Base-by-base conservation (phyloP, 2,797 vertebrate genomes). In the Halcyon smyrnensis region DNA sequence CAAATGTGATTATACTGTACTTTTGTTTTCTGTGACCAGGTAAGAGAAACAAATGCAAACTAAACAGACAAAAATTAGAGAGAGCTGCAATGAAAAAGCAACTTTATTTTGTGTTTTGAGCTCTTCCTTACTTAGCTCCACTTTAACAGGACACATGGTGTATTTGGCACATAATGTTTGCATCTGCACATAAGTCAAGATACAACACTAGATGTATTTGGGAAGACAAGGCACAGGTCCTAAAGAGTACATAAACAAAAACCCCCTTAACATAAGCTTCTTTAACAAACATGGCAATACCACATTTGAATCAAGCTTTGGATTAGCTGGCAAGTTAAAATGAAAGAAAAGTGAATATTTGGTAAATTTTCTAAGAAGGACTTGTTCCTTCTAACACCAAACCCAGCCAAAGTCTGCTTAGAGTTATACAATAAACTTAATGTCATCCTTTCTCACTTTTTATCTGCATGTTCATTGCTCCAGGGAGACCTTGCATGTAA, bases 391-490 rank as follows among this genome's bases (percentile, higher is more conserved):
- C 67, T 89, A 45, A 60, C 16, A 41, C 24, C 6, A 4, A 84
- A 39, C 27, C 43, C 4, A 2, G 43, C 34, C 25, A 37, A 82
- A 87, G 32, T 75, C 70, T 90, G 16, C 20, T 68, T 80, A 46
- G 36, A 53, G 23, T 83, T 85, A 75, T 27, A 14, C 68, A 81
- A 84, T 81, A 50, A 94, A 83, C 34, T 56, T 60, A 67, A 28
- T 15, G 41, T 68, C 70, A 87, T 32, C 48, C 17, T 87, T 89
- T 79, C 56, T 89, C 68, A 89, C 62, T 77, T 96, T 87, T 86
- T 65, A 41, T 43, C 50, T 86, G 53, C n/a, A 69, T 27, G 81
- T 91, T 50, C 45, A 59, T 86, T 69, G 83, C 62, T 77, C 17
- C 76, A 56, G 50, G 34, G 73, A 71, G 30, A 71, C n/a, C 56